Evolutionary conservation across 2,888 invertebrate genomes (phyloP), one percentile per base, ranked within the genome.

Genomic region (Dioctria rufipes): DNA sequence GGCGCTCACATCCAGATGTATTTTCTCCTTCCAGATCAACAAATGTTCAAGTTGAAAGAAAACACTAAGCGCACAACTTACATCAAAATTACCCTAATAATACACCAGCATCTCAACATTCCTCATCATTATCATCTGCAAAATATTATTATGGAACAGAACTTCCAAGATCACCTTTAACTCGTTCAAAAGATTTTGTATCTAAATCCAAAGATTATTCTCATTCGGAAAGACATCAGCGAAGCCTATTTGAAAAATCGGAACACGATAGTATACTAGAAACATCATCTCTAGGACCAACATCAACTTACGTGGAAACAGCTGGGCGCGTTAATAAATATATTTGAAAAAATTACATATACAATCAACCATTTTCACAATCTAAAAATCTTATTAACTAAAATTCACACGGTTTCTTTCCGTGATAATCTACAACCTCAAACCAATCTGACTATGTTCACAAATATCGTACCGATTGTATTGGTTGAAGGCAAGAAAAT

Each of bases 251-350:
- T 79, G 89, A 88, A 82, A 85, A 84, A 61, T 67, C 81, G 3
- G 69, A 78, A 40, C 39, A 13, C 3, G 54, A 63, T 79, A 81
- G 49, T 63, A 80, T 9, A 63, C 80, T 51, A 80, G 80, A 4
- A 69, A 69, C 46, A 25, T 63, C 75, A 81, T 80, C 46, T 66
- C 80, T 0, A 67, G 80, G 75, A 46, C 67, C 87, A 13, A 86
- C 87, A 69, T 89, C 89, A 6, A 88, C 89, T 4, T 89, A 89
- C 80, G 89, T 89, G 89, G 89, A 88, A 25, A 25, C 25, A 25
- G 25, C n/a, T n/a, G n/a, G n/a, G n/a, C 25, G 25, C 25, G 0
- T 25, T 25, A 25, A 25, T 25, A 25, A 2, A 25, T 25, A 25
- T 25, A 25, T 25, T 25, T 25, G 2, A 25, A 25, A 25, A 25